Percentiles rank a stretch among this genome's conserved stretches.
These are phyloP conservation scores for Gnathonemus echidnorhynchus DNA, from an alignment of 2,113 vertebrate genomes.

Conservation along the genomic window DNA sequence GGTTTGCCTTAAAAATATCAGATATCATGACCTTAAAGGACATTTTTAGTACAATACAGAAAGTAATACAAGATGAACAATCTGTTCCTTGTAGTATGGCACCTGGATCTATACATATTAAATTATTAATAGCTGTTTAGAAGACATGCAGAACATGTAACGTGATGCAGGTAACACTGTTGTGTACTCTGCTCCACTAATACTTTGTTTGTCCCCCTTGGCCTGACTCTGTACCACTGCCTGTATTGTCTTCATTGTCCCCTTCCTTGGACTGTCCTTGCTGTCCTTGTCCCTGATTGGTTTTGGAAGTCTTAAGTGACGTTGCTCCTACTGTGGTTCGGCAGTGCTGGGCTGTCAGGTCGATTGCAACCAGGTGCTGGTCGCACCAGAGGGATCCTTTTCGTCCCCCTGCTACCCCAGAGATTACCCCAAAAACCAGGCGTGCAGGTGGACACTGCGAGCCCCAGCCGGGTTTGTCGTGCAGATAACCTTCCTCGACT, in stretches of 20 bases:
- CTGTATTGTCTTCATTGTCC: constrained; percentile 8
- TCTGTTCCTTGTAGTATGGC: neutral
- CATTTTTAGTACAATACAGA: neutral
- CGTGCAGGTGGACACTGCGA: constrained; percentile 78
- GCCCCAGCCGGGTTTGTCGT: constrained; percentile 85
- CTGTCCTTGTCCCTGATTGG: constrained; percentile 24
- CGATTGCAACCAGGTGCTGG: constrained; percentile 68
- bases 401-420: constrained; percentile 85
- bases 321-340: constrained; percentile 31
- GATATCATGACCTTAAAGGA: neutral
- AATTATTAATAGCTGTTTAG: too few species aligned
- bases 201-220: constrained; percentile 7
- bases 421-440: constrained; percentile 75
- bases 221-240: neutral
- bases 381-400: constrained; percentile 68
- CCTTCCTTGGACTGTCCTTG: constrained; percentile 6
- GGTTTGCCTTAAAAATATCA: neutral
- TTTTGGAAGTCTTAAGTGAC: neutral
- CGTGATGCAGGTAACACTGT: neutral
- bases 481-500: constrained; percentile 87
- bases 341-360: constrained; percentile 69
- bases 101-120: neutral
- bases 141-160: neutral
- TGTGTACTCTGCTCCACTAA: neutral
- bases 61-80: neutral